Conservation (phyloP, 2,888 invertebrate genomes). For the Congeria kusceri region DNA sequence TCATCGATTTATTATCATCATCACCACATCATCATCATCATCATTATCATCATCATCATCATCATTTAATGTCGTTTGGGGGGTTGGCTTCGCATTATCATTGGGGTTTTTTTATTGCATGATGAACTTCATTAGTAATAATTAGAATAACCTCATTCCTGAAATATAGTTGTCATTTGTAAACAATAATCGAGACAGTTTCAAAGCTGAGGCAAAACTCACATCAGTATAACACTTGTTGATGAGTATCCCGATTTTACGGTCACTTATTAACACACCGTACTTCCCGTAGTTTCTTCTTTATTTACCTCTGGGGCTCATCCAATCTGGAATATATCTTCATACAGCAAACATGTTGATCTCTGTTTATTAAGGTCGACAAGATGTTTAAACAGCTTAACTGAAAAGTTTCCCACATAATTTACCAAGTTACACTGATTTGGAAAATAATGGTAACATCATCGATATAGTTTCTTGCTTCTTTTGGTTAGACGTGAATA, state of each 20-base stretch:
- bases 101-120: no score
- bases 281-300: conserved; percentile 20
- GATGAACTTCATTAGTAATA: no score
- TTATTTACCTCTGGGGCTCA: conserved; percentile 5
- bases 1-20: no score
- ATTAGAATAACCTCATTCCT: no score
- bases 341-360: background rate
- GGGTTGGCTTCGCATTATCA: no score
- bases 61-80: no score
- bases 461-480: background rate
- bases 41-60: no score
- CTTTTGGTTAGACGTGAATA: background rate
- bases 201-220: background rate
- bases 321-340: background rate
- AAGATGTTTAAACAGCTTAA: background rate
- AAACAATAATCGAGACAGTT: background rate
- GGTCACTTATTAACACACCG: conserved; percentile 10
- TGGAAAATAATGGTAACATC: background rate
- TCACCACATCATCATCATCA: no score
- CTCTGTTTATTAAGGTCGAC: background rate
- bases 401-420: no score
- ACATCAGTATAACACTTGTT: conserved; percentile 20
- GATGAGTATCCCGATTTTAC: background rate
- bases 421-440: background rate
- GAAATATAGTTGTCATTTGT: no score